Base-by-base conservation (phyloP, 2,888 invertebrate genomes). In the Brenthis daphne region DNA sequence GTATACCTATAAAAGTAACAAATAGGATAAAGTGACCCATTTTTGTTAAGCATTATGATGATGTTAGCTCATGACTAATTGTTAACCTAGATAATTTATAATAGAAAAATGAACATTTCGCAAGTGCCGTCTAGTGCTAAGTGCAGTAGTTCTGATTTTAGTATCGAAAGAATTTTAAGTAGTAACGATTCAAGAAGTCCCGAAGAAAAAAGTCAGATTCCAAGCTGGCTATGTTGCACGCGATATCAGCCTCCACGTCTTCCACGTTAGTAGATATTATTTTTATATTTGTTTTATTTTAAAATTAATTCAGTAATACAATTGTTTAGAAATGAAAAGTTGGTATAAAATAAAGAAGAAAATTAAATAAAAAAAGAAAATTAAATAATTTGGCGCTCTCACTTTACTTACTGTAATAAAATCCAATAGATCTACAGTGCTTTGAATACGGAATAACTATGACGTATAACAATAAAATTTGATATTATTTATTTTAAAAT, bases 231-330 rank as follows among this genome's bases (percentile, higher is more conserved):
- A 74, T 94, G 94, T 74, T 96, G 96, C 77, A 96, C 96, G 4
- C 91, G 96, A 71, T 96, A 96, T 79, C 94, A 94, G 74, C 96
- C 96, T 1, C 96, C 96, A 0, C 95, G 95, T 78, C 82, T 96
- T 60, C 95, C 95, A 79, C 93, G 96, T 94, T 93, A 95, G 94
- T 86, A 74, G 65, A 65, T 64, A 67, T 58, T 61, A 67, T 37
- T 37, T 37, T 37, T 43, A 43, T 43, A 2, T 43, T 11, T 43
- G 1, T 29, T 29, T 43, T 43, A 43, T 43, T 43, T 43, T 11
- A 43, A 29, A 29, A 43, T 43, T 11, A 43, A 43, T 2, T 43
- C 3, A 11, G 11, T 43, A 11, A 11, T 11, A 8, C 8, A 43
- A 1, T 43, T 43, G 8, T 43, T 11, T 2, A 8, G 37, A 43